Conservation (phyloP, 2,113 vertebrate species). For the cat (Felis catus) region F.catus_Fca126_mat1.0 CM031417.1:89283001-89283500, state of each 20-base stretch:
- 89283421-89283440: conserved; percentile 63
- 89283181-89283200: neutral
- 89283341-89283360: neutral
- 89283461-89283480: conserved; percentile 37
- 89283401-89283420: conserved; percentile 53
- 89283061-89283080: too few species aligned
- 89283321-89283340: neutral
- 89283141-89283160: neutral
- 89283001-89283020: too few species aligned
- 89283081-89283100: too few species aligned
- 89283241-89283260: neutral
- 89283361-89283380: conserved; percentile 64
- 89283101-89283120: too few species aligned
- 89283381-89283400: conserved; percentile 3
- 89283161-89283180: neutral
- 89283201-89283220: neutral
- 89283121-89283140: too few species aligned
- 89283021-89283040: too few species aligned
- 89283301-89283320: neutral
- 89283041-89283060: too few species aligned
- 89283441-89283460: conserved; percentile 49
- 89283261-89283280: neutral
- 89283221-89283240: neutral
- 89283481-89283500: conserved; percentile 48
- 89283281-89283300: neutral